Evolutionary conservation across 1,140 invertebrate genomes (phyloP).

Genomic region (Monomorium pharaonis): DNA sequence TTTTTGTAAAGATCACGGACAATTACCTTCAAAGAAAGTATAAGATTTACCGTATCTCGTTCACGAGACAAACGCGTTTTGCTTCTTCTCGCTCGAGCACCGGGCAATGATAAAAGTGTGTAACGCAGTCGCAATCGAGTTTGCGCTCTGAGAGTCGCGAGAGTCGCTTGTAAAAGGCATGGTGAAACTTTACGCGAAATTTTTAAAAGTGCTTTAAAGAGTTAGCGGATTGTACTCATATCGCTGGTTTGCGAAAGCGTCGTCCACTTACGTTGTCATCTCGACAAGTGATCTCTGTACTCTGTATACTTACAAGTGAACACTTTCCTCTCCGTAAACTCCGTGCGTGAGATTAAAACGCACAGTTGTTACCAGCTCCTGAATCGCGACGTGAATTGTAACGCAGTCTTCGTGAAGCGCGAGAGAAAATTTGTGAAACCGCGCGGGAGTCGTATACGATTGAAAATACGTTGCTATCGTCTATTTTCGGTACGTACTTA

Average conservation of each 20-base stretch:
- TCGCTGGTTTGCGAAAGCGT: conserved; percentile 14
- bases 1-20: conserved; percentile 63
- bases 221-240: not conserved
- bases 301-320: not conserved
- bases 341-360: conserved; percentile 8
- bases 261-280: conserved; percentile 5
- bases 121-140: conserved; percentile 4
- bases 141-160: not conserved
- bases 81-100: conserved; percentile 7
- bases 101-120: conserved; percentile 48
- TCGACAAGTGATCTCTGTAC: conserved; percentile 12
- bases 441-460: not conserved
- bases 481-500: conserved; percentile 61
- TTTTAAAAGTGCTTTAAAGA: conserved; percentile 2
- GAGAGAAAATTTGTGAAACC: not conserved
- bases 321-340: not conserved
- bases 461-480: not conserved
- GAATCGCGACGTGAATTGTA: not conserved
- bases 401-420: not conserved
- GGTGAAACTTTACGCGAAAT: not conserved
- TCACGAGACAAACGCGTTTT: conserved; percentile 2
- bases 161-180: not conserved
- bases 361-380: not conserved
- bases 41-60: conserved; percentile 7
- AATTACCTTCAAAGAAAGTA: conserved; percentile 7